Conservation (phyloP, 1,140 invertebrate genomes). For the Drosophila subobscura region DNA sequence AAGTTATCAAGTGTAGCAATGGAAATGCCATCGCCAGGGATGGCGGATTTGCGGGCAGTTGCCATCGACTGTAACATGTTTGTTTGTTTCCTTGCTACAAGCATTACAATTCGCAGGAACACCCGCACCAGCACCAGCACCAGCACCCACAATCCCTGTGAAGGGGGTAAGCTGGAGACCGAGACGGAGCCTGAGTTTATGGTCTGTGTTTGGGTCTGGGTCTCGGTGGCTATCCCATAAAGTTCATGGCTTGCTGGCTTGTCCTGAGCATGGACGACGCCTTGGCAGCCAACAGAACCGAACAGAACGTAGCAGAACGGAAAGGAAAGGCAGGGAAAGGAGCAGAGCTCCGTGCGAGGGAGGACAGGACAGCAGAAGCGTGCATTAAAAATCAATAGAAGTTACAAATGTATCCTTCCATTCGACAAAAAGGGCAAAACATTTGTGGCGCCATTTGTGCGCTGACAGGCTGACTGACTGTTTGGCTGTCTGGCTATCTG, state of each 20-base stretch:
- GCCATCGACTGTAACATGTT: constrained; percentile 65
- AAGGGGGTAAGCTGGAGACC: not conserved
- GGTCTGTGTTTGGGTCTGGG: constrained; percentile 17
- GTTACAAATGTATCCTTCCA: constrained; percentile 74
- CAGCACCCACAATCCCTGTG: too few relatives aligned
- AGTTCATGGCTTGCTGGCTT: constrained; percentile 53
- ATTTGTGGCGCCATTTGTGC: constrained; percentile 52
- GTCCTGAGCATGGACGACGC: constrained; percentile 32
- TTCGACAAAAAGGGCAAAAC: constrained; percentile 45
- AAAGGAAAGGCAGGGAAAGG: too few relatives aligned
- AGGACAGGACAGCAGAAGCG: constrained; percentile 51
- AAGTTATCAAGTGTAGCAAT: constrained; percentile 66
- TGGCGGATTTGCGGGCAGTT: constrained; percentile 55
- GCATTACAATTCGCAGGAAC: constrained; percentile 53
- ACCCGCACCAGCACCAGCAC: not conserved
- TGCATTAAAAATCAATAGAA: constrained; percentile 80
- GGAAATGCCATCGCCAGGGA: constrained; percentile 42
- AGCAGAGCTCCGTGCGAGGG: too few relatives aligned
- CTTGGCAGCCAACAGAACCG: constrained; percentile 36
- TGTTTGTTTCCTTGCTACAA: constrained; percentile 58
- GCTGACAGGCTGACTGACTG: constrained; percentile 42
- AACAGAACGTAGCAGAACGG: too few relatives aligned
- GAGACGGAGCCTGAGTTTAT: not conserved
- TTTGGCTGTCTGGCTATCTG: constrained; percentile 20
- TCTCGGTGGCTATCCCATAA: constrained; percentile 33